Evolutionary conservation across 2,113 vertebrate genomes (phyloP).

Genomic region (human (Homo sapiens)): GRCh38 chr9:121907501-121908000

Average conservation of each 20-base stretch:
- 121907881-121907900: background rate
- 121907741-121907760: background rate
- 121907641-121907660: background rate
- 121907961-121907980: background rate
- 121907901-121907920: background rate
- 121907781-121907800: slow-evolving; percentile 11
- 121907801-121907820: slow-evolving; percentile 17
- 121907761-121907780: background rate
- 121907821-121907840: background rate
- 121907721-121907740: background rate
- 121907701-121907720: background rate
- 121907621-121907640: background rate
- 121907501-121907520: background rate
- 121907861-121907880: background rate
- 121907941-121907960: background rate
- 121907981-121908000: background rate
- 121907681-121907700: background rate
- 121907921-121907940: background rate
- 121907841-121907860: background rate
- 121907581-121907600: background rate
- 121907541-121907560: background rate
- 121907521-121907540: background rate
- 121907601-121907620: background rate
- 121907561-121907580: background rate
- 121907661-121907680: background rate